A percentile compares a stretch with the other conserved stretches of the same genome.
phyloP scores from a whole-genome alignment of 2,113 vertebrate species.

The Craseonycteris thonglongyai region DNA sequence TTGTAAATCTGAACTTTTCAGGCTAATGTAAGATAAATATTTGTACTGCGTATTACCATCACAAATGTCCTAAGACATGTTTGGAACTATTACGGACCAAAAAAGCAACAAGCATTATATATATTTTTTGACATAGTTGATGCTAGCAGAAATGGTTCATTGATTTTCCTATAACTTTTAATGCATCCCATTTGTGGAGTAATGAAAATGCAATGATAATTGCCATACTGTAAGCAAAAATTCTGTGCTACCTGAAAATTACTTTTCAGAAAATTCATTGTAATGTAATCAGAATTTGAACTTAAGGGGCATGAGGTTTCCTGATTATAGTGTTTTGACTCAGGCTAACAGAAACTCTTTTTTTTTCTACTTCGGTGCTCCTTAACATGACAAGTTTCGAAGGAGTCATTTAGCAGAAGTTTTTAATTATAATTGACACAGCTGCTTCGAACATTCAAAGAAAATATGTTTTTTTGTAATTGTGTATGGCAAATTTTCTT shows the following conservation, averaged over 20 bases:
- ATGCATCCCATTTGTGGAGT: constrained; percentile 42
- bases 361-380: neutral
- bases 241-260: neutral
- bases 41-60: constrained; percentile 46
- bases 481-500: neutral
- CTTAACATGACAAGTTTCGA: neutral
- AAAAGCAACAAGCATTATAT: constrained; percentile 19
- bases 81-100: constrained; percentile 60
- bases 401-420: neutral
- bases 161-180: constrained; percentile 56
- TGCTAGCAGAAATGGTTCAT: constrained; percentile 60
- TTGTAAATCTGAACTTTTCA: constrained; percentile 35
- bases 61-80: constrained; percentile 42
- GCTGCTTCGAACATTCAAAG: neutral
- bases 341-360: neutral
- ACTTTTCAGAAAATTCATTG: constrained; percentile 12
- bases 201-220: constrained; percentile 8
- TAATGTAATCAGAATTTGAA: neutral
- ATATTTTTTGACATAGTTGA: constrained; percentile 54
- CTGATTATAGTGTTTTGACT: neutral
- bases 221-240: neutral
- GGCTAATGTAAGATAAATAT: constrained; percentile 36
- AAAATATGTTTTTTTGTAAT: neutral
- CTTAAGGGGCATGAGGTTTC: neutral
- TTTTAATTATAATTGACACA: neutral